These are phyloP conservation scores for Drosophila rubida DNA, from an alignment of 2,888 invertebrate species.

Conservation along the genomic window DNA sequence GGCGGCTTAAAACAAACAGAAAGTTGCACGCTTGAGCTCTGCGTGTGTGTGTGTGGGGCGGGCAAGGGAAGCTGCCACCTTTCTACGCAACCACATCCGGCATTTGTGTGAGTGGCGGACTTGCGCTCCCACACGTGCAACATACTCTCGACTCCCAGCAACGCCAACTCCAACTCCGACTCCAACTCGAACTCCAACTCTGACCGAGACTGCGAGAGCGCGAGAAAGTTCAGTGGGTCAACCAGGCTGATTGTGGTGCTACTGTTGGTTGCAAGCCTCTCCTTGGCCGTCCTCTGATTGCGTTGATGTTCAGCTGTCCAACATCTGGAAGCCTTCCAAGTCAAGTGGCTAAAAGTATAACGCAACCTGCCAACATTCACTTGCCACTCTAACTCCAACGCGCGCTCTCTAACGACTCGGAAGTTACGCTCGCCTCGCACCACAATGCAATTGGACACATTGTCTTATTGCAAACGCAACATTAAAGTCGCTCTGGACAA, in stretches of 20 bases:
- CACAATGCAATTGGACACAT: neutral
- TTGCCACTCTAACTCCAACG: slow-evolving; percentile 27
- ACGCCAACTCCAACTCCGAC: slow-evolving; percentile 12
- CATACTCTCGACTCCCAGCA: slow-evolving; percentile 2
- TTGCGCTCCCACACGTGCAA: slow-evolving; percentile 54
- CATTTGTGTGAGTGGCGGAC: slow-evolving; percentile 49
- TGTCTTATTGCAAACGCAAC: neutral
- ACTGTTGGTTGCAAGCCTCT: neutral
- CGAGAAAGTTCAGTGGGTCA: slow-evolving; percentile 62
- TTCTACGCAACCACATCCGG: slow-evolving; percentile 67
- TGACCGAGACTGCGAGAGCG: slow-evolving; percentile 40
- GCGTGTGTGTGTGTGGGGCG: slow-evolving; percentile 6
- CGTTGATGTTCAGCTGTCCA: slow-evolving; percentile 42
- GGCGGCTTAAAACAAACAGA: slow-evolving; percentile 64
- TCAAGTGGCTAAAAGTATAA: slow-evolving; percentile 42
- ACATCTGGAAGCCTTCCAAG: slow-evolving; percentile 31
- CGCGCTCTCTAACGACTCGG: slow-evolving; percentile 9
- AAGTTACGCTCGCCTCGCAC: slow-evolving; percentile 1
- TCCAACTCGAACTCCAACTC: slow-evolving; percentile 7
- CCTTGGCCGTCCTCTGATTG: slow-evolving; percentile 41
- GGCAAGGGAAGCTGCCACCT: slow-evolving; percentile 31
- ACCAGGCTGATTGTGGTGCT: slow-evolving; percentile 6
- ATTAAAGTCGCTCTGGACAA: neutral
- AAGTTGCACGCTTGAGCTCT: slow-evolving; percentile 53
- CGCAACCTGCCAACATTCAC: slow-evolving; percentile 39